A percentile compares a stretch with the other conserved stretches of the same genome.
phyloP scores from a whole-genome alignment of 2,797 vertebrate species.

The Selene dorsalis region DNA sequence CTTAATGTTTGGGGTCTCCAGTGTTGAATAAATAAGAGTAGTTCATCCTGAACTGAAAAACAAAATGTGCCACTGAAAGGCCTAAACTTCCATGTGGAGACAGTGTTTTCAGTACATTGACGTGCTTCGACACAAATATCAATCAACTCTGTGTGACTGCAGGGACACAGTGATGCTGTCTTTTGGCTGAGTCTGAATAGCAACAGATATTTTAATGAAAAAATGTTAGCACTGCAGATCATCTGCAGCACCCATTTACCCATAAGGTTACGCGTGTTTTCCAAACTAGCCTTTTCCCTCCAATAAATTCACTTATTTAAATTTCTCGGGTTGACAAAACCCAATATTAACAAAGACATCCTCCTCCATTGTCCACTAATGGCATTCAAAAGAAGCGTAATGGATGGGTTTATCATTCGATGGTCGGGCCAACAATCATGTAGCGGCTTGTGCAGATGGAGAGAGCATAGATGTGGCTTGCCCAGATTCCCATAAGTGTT shows the following conservation, averaged over 20 bases:
- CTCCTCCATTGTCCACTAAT: constrained; percentile 92
- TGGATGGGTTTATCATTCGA: constrained; percentile 93
- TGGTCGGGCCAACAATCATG: constrained; percentile 91
- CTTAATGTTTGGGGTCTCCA: neutral
- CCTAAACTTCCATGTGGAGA: neutral
- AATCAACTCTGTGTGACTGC: constrained; percentile 19
- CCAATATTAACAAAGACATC: constrained; percentile 92
- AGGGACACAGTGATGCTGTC: constrained; percentile 50
- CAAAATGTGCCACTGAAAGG: constrained; percentile 14
- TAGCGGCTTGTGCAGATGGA: constrained; percentile 86
- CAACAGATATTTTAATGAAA: constrained; percentile 67
- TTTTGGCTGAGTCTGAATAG: constrained; percentile 62
- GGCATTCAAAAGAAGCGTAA: constrained; percentile 95
- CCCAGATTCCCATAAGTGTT: constrained; percentile 95
- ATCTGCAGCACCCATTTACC: constrained; percentile 68
- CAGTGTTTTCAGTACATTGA: constrained; percentile 23
- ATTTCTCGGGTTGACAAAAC: constrained; percentile 92
- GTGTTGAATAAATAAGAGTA: neutral
- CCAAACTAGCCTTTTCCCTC: constrained; percentile 88
- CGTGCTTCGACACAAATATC: constrained; percentile 44
- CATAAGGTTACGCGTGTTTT: constrained; percentile 89
- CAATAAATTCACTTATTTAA: constrained; percentile 97
- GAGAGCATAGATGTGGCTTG: constrained; percentile 85
- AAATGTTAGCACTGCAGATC: constrained; percentile 55
- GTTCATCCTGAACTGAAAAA: neutral